Conservation (phyloP, 2,797 vertebrate species). For the Malacoraja senta region DNA sequence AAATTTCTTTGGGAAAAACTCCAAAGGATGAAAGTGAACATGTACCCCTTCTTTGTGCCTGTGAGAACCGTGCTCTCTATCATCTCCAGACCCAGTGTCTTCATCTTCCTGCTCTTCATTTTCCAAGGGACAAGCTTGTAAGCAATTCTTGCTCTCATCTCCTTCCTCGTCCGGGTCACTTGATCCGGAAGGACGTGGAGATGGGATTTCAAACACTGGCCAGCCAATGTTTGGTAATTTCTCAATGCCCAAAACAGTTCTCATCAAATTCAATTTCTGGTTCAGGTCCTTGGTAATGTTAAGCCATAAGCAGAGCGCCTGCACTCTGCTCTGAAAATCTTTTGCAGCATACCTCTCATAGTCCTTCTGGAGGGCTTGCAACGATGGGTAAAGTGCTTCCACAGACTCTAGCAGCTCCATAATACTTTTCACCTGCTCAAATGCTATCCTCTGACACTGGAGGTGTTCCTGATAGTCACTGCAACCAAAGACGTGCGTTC, state of each 20-base stretch:
- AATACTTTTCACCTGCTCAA: conserved; percentile 92
- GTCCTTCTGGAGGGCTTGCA: conserved; percentile 92
- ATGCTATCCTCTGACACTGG: conserved; percentile 82
- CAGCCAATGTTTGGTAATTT: conserved; percentile 90
- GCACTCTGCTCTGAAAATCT: conserved; percentile 97
- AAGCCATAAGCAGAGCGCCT: conserved; percentile 97
- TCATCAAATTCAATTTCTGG: conserved; percentile 96
- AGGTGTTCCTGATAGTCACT: conserved; percentile 77
- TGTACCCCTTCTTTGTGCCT: conserved; percentile 56
- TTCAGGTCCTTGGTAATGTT: conserved; percentile 98
- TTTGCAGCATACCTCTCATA: conserved; percentile 91
- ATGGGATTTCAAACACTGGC: conserved; percentile 97
- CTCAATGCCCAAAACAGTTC: conserved; percentile 88
- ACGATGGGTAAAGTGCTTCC: conserved; percentile 91
- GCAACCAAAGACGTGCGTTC: conserved; percentile 58
- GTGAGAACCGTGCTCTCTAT: conserved; percentile 71
- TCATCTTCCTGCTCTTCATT: conserved; percentile 33
- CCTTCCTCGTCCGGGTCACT: conserved; percentile 63
- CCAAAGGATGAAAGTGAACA: conserved; percentile 58
- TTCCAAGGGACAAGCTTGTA: neutral
- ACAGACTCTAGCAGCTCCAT: conserved; percentile 93
- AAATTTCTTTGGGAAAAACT: conserved; percentile 54
- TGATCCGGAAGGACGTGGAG: conserved; percentile 78
- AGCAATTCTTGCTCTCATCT: conserved; percentile 56
- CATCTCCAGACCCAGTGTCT: conserved; percentile 60